These are phyloP conservation scores for Drosophila sp. DNA, from an alignment of 1,140 invertebrate species.

Conservation along the genomic window DNA sequence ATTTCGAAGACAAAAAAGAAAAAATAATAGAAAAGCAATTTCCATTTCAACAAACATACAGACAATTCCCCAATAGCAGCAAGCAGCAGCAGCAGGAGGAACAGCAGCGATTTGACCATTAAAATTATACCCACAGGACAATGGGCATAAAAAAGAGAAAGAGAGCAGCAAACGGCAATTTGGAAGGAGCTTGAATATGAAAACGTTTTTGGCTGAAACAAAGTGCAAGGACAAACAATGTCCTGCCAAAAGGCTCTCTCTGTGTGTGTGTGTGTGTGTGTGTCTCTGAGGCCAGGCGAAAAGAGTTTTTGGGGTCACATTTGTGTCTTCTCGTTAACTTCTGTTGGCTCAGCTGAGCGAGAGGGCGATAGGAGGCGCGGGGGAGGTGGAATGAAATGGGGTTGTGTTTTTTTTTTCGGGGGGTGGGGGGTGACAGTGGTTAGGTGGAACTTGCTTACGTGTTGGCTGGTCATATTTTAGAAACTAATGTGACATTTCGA, in stretches of 20 bases:
- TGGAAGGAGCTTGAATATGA: conserved; percentile 65
- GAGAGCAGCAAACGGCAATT: background rate
- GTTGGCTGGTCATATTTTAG: conserved; percentile 78
- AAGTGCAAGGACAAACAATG: conserved; percentile 53
- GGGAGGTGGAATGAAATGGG: background rate
- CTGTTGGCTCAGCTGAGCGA: background rate
- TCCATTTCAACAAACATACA: conserved; percentile 51
- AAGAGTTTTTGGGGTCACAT: conserved; percentile 71
- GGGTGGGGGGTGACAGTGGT: background rate
- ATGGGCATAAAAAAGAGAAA: conserved; percentile 61
- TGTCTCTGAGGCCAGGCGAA: conserved; percentile 47
- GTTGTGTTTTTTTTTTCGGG: background rate
- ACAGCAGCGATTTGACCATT: conserved; percentile 75
- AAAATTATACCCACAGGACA: conserved; percentile 82
- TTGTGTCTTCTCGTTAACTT: conserved; percentile 64
- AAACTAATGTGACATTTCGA: conserved; percentile 83
- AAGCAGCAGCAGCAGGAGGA: background rate
- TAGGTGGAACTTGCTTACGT: conserved; percentile 59
- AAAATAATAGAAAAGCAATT: conserved; percentile 69
- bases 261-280: too few species aligned
- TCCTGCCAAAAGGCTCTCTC: background rate
- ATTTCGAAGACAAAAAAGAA: conserved; percentile 34
- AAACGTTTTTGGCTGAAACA: conserved; percentile 55
- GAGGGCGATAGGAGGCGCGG: background rate
- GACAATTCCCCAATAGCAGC: conserved; percentile 55